Conservation (phyloP, 2,797 vertebrate genomes). For the Hapalemur alaotrensis region DNA sequence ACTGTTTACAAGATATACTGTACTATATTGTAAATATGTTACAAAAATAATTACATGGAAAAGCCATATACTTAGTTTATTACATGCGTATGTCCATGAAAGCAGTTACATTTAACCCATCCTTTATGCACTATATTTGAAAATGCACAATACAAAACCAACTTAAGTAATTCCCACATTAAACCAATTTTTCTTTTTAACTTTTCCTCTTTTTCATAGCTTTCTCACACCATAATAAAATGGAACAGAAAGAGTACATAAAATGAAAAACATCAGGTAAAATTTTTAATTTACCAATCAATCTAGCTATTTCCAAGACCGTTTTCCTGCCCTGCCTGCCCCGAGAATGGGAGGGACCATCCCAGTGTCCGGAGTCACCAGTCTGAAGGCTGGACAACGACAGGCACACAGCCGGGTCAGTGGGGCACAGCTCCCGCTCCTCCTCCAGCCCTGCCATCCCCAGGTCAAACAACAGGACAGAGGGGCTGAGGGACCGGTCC, state of each 20-base stretch:
- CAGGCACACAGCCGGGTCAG: neutral
- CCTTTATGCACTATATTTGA: neutral
- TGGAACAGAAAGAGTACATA: neutral
- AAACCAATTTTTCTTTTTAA: neutral
- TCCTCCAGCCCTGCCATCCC: neutral
- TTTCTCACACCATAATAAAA: neutral
- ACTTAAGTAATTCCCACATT: neutral
- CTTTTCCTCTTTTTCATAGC: neutral
- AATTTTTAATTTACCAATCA: neutral
- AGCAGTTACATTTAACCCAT: neutral
- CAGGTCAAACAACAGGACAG: neutral
- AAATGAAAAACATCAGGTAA: neutral
- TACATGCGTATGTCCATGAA: neutral
- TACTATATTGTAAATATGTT: neutral
- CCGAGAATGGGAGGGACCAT: accelerated
- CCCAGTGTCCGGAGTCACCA: neutral
- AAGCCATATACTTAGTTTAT: slow-evolving; percentile 46
- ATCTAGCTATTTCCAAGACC: neutral
- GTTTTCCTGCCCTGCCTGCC: neutral
- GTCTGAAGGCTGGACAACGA: neutral
- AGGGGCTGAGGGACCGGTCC: neutral
- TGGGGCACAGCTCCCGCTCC: neutral
- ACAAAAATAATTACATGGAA: neutral
- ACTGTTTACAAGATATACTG: neutral
- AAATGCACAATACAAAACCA: slow-evolving; percentile 47